phyloP scores from a whole-genome alignment of 2,797 vertebrate species.

The Scyliorhinus canicula region DNA sequence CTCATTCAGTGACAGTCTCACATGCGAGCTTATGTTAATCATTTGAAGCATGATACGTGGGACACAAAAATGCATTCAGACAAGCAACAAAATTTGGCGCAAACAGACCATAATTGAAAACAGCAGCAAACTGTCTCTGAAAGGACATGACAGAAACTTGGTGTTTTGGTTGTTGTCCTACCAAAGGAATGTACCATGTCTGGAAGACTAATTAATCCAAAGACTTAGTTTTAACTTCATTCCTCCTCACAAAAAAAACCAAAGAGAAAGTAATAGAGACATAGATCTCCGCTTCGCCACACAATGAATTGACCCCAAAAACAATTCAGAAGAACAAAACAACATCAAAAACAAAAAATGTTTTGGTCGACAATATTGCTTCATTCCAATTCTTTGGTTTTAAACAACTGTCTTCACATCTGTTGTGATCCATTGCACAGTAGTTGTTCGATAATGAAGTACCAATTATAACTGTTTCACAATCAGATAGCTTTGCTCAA shows the following conservation, averaged over 20 bases:
- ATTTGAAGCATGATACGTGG: not conserved
- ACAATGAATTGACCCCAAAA: not conserved
- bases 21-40: not conserved
- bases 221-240: constrained; percentile 10
- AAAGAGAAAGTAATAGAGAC: not conserved
- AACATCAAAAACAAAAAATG: not conserved
- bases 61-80: not conserved
- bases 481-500: not conserved
- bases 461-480: constrained; percentile 2
- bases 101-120: constrained; percentile 21
- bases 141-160: not conserved
- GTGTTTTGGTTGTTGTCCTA: constrained; percentile 3
- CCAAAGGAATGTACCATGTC: not conserved
- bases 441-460: constrained; percentile 15
- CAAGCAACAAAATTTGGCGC: not conserved
- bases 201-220: not conserved
- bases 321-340: not conserved
- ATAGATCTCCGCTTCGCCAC: not conserved
- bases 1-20: not conserved
- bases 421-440: constrained; percentile 8
- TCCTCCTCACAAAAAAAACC: not conserved
- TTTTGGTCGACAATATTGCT: not conserved
- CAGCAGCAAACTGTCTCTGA: constrained; percentile 8
- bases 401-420: not conserved
- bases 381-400: constrained; percentile 8